Percentiles rank a stretch among this genome's conserved stretches.
Conservation (phyloP, 2,113 vertebrate genomes). For the Camelus bactrianus region DNA sequence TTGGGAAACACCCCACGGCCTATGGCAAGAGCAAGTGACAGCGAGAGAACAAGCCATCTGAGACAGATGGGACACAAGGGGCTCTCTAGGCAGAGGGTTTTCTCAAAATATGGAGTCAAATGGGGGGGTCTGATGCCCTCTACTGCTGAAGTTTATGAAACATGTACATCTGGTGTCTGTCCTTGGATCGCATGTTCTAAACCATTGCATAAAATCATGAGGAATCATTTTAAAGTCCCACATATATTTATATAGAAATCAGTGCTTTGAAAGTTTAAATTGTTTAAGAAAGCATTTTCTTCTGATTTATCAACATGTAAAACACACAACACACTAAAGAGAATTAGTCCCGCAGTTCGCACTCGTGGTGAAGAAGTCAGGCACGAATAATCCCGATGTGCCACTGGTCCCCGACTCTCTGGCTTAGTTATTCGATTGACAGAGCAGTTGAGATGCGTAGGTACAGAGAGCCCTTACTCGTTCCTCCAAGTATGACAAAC, state of each 20-base stretch:
- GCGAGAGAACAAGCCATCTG: neutral
- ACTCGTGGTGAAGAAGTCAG: neutral
- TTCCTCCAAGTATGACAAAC: too few relatives aligned
- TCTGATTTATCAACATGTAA: neutral
- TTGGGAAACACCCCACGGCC: neutral
- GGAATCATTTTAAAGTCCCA: neutral
- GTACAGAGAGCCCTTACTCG: too few relatives aligned
- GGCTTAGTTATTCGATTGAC: neutral
- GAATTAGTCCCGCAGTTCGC: neutral
- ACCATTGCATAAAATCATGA: neutral
- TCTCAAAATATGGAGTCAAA: neutral
- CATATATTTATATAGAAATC: neutral
- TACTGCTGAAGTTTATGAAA: neutral
- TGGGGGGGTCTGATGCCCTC: neutral
- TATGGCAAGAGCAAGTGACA: neutral
- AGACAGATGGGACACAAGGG: neutral
- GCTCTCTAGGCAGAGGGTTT: neutral
- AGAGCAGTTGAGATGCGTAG: neutral
- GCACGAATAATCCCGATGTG: neutral
- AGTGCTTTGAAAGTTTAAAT: neutral
- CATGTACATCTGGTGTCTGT: neutral
- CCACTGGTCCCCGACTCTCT: neutral
- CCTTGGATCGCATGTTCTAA: neutral
- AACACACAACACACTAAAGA: neutral
- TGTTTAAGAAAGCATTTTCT: neutral